phyloP scores from a whole-genome alignment of 2,888 invertebrate species.

The Hecatera dysodea region DNA sequence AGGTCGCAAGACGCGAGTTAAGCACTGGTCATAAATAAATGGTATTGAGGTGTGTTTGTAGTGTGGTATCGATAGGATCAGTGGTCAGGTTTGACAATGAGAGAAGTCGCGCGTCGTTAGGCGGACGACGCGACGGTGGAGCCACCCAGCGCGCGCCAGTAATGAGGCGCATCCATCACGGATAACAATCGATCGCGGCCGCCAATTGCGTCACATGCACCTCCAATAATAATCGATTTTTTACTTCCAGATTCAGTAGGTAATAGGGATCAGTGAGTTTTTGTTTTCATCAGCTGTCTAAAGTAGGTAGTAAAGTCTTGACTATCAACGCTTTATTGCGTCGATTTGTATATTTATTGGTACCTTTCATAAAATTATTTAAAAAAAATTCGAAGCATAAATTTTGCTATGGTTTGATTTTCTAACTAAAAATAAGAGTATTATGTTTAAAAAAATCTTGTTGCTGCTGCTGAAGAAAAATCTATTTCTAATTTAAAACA shows the following conservation, averaged over 20 bases:
- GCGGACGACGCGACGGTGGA: constrained; percentile 68
- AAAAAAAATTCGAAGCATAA: too few relatives aligned
- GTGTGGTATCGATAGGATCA: constrained; percentile 83
- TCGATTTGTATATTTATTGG: constrained; percentile 9
- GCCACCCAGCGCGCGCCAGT: constrained; percentile 85
- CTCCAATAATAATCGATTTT: constrained; percentile 55
- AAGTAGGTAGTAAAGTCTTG: background rate
- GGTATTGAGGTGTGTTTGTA: constrained; percentile 84
- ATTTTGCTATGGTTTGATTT: too few relatives aligned
- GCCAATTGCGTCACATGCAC: constrained; percentile 70
- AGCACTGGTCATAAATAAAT: constrained; percentile 87
- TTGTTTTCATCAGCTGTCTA: background rate
- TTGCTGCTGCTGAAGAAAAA: too few relatives aligned
- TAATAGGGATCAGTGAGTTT: constrained; percentile 12
- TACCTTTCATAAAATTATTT: background rate
- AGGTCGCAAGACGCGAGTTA: constrained; percentile 71
- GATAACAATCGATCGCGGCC: constrained; percentile 81
- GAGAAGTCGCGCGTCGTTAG: constrained; percentile 76
- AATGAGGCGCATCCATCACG: constrained; percentile 87
- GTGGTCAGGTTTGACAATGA: constrained; percentile 82
- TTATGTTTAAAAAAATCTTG: too few relatives aligned
- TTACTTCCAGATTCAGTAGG: constrained; percentile 16
- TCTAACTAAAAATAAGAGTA: too few relatives aligned
- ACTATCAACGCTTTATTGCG: background rate
- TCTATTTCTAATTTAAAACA: too few relatives aligned